These are phyloP conservation scores for Therioaphis trifolii DNA, from an alignment of 2,888 invertebrate species.

Conservation along the genomic window DNA sequence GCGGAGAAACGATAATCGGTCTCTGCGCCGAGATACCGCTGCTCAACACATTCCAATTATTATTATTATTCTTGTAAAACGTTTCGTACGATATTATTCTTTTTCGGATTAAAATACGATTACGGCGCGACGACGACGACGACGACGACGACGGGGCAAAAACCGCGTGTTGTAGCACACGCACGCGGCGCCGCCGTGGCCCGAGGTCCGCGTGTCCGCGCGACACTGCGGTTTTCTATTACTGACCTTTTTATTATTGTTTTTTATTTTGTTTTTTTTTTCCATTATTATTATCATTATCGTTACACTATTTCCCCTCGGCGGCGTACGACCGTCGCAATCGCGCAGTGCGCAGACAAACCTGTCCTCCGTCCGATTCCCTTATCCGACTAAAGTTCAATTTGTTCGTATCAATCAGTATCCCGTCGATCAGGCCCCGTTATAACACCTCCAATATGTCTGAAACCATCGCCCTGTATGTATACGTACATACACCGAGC, in stretches of 20 bases:
- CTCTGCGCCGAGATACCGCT: no score
- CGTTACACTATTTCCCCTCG: not conserved
- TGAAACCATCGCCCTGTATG: conserved; percentile 31
- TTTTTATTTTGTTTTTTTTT: not conserved
- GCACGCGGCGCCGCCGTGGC: not conserved
- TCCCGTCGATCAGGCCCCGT: conserved; percentile 55
- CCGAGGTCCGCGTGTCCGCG: not conserved
- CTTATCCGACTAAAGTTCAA: conserved; percentile 56
- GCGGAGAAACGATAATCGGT: no score
- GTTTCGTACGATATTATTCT: not conserved
- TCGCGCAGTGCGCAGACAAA: conserved; percentile 10
- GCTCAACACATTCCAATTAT: not conserved
- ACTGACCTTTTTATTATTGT: conserved; percentile 5
- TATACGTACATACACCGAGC: not conserved
- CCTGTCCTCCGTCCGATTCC: conserved; percentile 40
- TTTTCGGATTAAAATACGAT: conserved; percentile 19
- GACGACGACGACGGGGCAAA: no score
- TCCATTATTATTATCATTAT: not conserved
- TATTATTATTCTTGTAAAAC: not conserved
- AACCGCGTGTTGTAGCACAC: not conserved
- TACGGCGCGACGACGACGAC: conserved; percentile 11
- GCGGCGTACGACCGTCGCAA: not conserved
- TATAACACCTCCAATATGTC: conserved; percentile 57
- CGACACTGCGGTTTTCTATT: not conserved
- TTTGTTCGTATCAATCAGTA: conserved; percentile 61